Base-by-base conservation (phyloP, 2,113 vertebrate species). In the Choloepus hoffmanni region DNA sequence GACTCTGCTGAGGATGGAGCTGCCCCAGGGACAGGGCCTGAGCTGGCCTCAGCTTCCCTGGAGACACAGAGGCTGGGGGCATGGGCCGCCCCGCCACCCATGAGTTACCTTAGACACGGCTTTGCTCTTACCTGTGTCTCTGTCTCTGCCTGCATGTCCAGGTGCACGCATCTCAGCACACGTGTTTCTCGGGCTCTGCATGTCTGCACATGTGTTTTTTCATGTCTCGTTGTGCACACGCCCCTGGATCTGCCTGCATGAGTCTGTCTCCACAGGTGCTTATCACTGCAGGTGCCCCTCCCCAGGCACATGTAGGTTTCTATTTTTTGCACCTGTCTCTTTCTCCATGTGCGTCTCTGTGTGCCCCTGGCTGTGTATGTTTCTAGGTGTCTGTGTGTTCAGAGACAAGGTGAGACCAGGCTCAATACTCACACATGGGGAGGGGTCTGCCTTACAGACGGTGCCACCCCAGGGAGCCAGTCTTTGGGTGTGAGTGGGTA, bases 251-350 rank as follows among this genome's bases (percentile, higher is more conserved):
- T 81, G 72, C 65, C 43, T 40, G 36, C 43, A 2, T 19, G 53
- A 48, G 82, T 83, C 68, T 95, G 40, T 82, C 86, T 76, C 94
- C 89, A 96, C 96, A 95, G 96, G 95, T 97, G 95, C 97, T 70
- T 73, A 65, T 83, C 92, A 84, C 96, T 93, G 92, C 95, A 96
- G 96, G 95, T 96, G 96, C 88, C 96, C 88, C 43, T 77, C 83
- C 40, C 30, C 60, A 68, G 2, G 5, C 53, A 81, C 79, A 62
- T 28, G 83, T 15, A 73, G 85, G 74, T 90, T 94, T 95, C 97
- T 95, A 33, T 88, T 94, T 97, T 45, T 89, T 95, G 89, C 95
- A 96, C 93, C 95, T 97, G 89, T 96, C 65, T 90, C 76, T 78
- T 55, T 82, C 63, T 85, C 50, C 78, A 28, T 48, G 18, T 89